Base-by-base conservation (phyloP, 2,113 vertebrate genomes). In the Ibidorhyncha struthersii region DNA sequence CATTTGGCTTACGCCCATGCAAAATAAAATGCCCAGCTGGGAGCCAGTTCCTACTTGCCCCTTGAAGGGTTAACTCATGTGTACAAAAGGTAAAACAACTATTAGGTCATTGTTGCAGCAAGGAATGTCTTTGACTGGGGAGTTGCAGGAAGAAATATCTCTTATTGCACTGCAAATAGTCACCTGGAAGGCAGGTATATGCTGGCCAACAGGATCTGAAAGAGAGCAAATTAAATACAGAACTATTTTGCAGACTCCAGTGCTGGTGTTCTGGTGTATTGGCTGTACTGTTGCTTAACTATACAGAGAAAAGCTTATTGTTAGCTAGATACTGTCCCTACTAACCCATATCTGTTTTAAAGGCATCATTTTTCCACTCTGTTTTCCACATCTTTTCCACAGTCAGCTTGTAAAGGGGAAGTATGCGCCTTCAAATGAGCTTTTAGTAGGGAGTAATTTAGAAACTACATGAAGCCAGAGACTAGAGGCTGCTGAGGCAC, bases 1-100 rank as follows among this genome's bases (percentile, higher is more conserved):
- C 62, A 86, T 77, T 79, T 98, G 96, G 94, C 93, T 82, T 79
- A 27, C 45, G 11, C n/a, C 74, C 41, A 30, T 21, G 23, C 41
- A 65, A 95, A 94, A 94, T 80, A n/a, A 25, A 83, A 67, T n/a
- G 70, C 86, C 90, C 96, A 97, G 56, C 41, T 93, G 80, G 92
- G 65, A 95, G 25, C 20, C 47, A 45, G 14, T 40, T 93, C 47
- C 53, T 82, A 71, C 79, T 95, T 90, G 80, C 36, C 59, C 86
- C 82, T 89, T 55, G 38, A 63, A 85, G 78, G 77, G 78, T 81
- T 93, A 97, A 95, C 61, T 34, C 55, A 43, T 5, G 45, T 41
- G 36, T 32, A 9, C 38, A 36, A 26, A 63, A 62, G 30, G 50
- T 85, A 65, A 88, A 88, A 70, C 26, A 36, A 5, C 9, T 40